These are phyloP conservation scores for Atta texana DNA, from an alignment of 1,140 invertebrate species.

Conservation along the genomic window DNA sequence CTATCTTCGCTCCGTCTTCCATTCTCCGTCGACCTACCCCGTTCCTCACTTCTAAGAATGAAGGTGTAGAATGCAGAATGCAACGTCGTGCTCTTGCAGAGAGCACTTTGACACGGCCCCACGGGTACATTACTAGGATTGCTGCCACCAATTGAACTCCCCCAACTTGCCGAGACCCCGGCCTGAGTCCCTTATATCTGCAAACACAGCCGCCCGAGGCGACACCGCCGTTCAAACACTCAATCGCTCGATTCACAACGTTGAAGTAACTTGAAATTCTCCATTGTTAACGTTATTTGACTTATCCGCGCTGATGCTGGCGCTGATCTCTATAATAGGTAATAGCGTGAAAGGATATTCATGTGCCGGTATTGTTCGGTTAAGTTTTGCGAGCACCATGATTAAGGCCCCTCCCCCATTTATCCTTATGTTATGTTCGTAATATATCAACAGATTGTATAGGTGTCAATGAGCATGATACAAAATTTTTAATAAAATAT, in stretches of 20 bases:
- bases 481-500: neutral
- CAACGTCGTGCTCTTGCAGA: slow-evolving; percentile 74
- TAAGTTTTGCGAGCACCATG: slow-evolving; percentile 52
- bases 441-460: neutral
- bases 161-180: slow-evolving; percentile 59
- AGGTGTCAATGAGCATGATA: neutral
- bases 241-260: slow-evolving; percentile 81
- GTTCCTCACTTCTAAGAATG: slow-evolving; percentile 68
- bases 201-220: slow-evolving; percentile 81
- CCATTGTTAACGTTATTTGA: slow-evolving; percentile 83
- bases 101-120: slow-evolving; percentile 84
- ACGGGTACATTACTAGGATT: slow-evolving; percentile 85
- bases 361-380: slow-evolving; percentile 17
- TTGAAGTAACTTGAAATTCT: slow-evolving; percentile 77
- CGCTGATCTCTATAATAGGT: slow-evolving; percentile 78
- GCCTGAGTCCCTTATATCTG: slow-evolving; percentile 78
- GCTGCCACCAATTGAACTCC: slow-evolving; percentile 79
- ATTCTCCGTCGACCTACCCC: neutral
- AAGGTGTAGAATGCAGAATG: slow-evolving; percentile 80
- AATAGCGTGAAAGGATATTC: slow-evolving; percentile 68
- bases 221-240: slow-evolving; percentile 82
- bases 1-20: neutral
- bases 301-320: slow-evolving; percentile 79
- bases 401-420: slow-evolving; percentile 39
- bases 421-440: neutral